A percentile compares a stretch with the other conserved stretches of the same genome.
phyloP scores from a whole-genome alignment of 2,113 vertebrate genomes.

The Vombatus ursinus region DNA sequence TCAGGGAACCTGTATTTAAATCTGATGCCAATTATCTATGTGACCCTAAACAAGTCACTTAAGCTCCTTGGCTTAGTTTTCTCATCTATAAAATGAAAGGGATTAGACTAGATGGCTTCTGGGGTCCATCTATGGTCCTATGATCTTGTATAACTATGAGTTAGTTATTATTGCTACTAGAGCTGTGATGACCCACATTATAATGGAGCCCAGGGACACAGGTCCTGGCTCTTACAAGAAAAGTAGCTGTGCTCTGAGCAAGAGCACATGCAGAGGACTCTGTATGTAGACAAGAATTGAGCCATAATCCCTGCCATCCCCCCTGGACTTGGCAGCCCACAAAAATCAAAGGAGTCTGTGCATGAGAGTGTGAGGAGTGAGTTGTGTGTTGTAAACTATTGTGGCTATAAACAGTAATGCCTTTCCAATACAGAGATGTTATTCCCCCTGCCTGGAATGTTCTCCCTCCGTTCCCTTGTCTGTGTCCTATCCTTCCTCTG shows the following conservation, averaged over 20 bases:
- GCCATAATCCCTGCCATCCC: neutral
- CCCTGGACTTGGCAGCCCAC: neutral
- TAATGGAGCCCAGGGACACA: constrained; percentile 23
- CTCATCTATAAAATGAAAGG: neutral
- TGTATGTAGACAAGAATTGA: constrained; percentile 4
- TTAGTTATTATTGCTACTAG: constrained; percentile 59
- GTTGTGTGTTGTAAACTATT: neutral
- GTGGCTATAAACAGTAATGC: neutral
- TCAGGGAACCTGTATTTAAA: neutral
- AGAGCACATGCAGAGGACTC: neutral
- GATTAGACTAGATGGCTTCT: constrained; percentile 1
- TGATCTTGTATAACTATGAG: constrained; percentile 12
- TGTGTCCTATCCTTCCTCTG: neutral
- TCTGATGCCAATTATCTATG: neutral
- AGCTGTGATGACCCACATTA: constrained; percentile 12
- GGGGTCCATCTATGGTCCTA: neutral
- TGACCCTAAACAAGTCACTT: neutral
- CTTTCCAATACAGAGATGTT: neutral
- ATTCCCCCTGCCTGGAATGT: neutral
- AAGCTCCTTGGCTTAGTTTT: neutral
- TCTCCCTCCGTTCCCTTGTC: neutral
- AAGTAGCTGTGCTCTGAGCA: constrained; percentile 53
- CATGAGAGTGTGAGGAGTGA: neutral
- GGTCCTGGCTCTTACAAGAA: constrained; percentile 34
- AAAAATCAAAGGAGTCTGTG: neutral